Percentiles rank a stretch among this genome's conserved stretches.
phyloP scores from a whole-genome alignment of 2,888 invertebrate species.

The Troides aeacus region DNA sequence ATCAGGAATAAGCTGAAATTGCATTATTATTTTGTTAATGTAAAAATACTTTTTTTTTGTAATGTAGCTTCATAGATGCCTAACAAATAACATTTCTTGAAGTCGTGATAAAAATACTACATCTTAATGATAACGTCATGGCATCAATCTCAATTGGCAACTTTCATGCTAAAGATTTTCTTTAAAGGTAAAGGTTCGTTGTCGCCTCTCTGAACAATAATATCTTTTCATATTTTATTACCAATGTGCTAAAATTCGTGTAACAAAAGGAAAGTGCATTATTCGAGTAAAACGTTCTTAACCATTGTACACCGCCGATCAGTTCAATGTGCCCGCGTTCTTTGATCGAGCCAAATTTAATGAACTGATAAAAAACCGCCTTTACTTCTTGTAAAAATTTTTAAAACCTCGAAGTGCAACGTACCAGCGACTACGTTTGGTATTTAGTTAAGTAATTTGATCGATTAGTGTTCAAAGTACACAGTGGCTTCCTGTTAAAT shows the following conservation, averaged over 20 bases:
- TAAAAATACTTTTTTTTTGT: slow-evolving; percentile 30
- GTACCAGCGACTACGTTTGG: slow-evolving; percentile 64
- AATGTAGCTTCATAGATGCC: slow-evolving; percentile 12
- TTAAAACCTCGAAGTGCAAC: slow-evolving; percentile 67
- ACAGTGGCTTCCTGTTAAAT: slow-evolving; percentile 77
- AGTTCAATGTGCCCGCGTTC: slow-evolving; percentile 56
- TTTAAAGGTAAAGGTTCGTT: not conserved
- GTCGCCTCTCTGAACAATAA: not conserved
- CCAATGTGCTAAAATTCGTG: not conserved
- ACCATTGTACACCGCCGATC: slow-evolving; percentile 70
- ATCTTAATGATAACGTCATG: not conserved
- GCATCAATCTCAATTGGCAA: not conserved
- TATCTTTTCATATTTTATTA: not conserved
- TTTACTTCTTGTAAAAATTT: slow-evolving; percentile 66
- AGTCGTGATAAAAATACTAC: not conserved
- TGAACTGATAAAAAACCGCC: slow-evolving; percentile 75
- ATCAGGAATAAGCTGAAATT: slow-evolving; percentile 52
- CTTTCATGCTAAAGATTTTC: not conserved
- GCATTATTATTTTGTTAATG: slow-evolving; percentile 44
- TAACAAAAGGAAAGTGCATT: not conserved
- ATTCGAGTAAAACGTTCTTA: slow-evolving; percentile 48
- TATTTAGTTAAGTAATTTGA: slow-evolving; percentile 72
- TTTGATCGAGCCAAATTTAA: slow-evolving; percentile 76
- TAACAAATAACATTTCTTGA: slow-evolving; percentile 10
- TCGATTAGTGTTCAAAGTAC: slow-evolving; percentile 70